A percentile compares a stretch with the other conserved stretches of the same genome.
Conservation (phyloP, 2,888 invertebrate genomes). For the Platycnemis pennipes region DNA sequence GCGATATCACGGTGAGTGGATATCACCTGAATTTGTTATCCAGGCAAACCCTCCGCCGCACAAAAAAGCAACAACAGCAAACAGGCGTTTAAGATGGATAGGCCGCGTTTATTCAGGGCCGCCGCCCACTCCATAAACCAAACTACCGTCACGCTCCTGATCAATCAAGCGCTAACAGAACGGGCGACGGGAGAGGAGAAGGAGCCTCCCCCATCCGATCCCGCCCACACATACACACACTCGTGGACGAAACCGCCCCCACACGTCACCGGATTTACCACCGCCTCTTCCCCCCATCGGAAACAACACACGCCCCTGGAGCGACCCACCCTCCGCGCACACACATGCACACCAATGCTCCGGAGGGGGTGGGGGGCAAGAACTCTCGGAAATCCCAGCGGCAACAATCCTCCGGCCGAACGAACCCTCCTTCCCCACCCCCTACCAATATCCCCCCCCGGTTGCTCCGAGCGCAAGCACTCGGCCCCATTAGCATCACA, state of each 20-base stretch:
- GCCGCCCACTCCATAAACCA: slow-evolving; percentile 59
- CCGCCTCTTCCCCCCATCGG: too few relatives aligned
- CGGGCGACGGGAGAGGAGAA: background rate
- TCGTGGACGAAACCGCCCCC: background rate
- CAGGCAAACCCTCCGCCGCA: background rate
- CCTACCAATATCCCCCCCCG: background rate
- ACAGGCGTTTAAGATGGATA: slow-evolving; percentile 25
- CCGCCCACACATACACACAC: slow-evolving; percentile 14
- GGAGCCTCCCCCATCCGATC: background rate
- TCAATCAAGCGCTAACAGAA: slow-evolving; percentile 64
- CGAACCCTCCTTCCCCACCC: background rate
- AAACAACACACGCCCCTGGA: background rate
- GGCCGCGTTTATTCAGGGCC: slow-evolving; percentile 15
- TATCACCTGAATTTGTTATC: background rate
- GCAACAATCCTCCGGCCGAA: slow-evolving; percentile 46
- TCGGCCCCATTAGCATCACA: slow-evolving; percentile 63
- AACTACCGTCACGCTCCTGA: slow-evolving; percentile 47
- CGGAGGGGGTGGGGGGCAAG: background rate
- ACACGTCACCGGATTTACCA: slow-evolving; percentile 1
- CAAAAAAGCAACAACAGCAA: background rate
- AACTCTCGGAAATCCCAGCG: slow-evolving; percentile 15
- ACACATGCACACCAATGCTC: background rate
- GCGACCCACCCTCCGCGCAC: background rate
- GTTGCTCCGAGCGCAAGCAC: background rate
- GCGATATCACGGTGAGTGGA: too few relatives aligned